A percentile compares a stretch with the other conserved stretches of the same genome.
These are phyloP conservation scores for Drosophila varians DNA, from an alignment of 1,140 invertebrate species.

Conservation along the genomic window DNA sequence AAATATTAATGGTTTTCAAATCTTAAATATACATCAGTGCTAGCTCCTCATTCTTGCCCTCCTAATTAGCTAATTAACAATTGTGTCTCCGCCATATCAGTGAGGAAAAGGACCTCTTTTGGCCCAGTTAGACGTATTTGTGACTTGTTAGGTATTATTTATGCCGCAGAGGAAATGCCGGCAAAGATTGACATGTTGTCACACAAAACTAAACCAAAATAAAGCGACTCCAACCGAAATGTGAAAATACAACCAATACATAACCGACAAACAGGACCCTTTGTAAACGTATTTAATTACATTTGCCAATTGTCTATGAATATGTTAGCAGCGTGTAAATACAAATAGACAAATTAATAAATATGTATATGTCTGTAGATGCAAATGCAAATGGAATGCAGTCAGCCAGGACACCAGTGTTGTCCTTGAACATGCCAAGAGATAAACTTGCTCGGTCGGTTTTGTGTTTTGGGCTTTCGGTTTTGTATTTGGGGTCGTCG, in stretches of 20 bases:
- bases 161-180: slow-evolving; percentile 39
- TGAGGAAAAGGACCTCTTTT: background rate
- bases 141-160: slow-evolving; percentile 41
- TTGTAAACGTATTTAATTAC: slow-evolving; percentile 81
- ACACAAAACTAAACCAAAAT: slow-evolving; percentile 34
- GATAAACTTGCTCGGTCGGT: slow-evolving; percentile 62
- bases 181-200: slow-evolving; percentile 56
- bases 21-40: background rate
- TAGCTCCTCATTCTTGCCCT: background rate
- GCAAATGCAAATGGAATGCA: slow-evolving; percentile 21
- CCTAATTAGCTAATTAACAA: slow-evolving; percentile 46
- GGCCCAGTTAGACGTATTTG: slow-evolving; percentile 15
- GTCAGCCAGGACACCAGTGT: slow-evolving; percentile 33
- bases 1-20: background rate
- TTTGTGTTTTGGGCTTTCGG: slow-evolving; percentile 19
- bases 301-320: slow-evolving; percentile 82
- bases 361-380: slow-evolving; percentile 54
- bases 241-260: slow-evolving; percentile 23
- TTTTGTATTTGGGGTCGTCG: slow-evolving; percentile 1
- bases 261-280: slow-evolving; percentile 40
- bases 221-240: slow-evolving; percentile 7
- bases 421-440: slow-evolving; percentile 71
- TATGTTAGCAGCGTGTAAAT: slow-evolving; percentile 80
- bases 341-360: slow-evolving; percentile 75
- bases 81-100: slow-evolving; percentile 4